Percentiles rank a stretch among this genome's conserved stretches.
These are phyloP conservation scores for Trichacis sp. DNA, from an alignment of 2,888 invertebrate species.

Conservation along the genomic window DNA sequence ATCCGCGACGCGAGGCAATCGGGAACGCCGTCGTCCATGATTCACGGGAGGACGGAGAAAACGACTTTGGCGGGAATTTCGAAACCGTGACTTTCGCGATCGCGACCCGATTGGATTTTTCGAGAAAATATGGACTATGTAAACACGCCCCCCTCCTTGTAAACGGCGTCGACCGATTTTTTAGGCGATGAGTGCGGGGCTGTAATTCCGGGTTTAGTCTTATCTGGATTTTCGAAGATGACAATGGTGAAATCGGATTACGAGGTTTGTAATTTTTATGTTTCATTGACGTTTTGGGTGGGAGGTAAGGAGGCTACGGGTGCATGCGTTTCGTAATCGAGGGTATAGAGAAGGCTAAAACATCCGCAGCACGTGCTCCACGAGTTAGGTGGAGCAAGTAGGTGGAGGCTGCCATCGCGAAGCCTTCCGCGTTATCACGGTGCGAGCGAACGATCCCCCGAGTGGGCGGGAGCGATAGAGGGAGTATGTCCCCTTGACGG, in stretches of 20 bases:
- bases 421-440: constrained; percentile 49
- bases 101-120: no score
- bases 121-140: no score
- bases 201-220: no score
- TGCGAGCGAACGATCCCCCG: constrained; percentile 58
- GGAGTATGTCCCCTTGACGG: constrained; percentile 63
- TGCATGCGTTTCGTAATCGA: not conserved
- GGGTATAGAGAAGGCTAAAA: no score
- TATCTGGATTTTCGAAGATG: no score
- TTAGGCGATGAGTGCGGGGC: no score
- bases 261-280: constrained; percentile 20
- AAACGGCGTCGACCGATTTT: no score
- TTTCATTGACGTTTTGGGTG: not conserved
- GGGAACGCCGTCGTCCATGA: constrained; percentile 17
- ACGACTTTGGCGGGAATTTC: constrained; percentile 32
- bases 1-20: not conserved
- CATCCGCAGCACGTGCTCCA: constrained; percentile 54
- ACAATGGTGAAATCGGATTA: constrained; percentile 32
- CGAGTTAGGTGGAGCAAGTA: constrained; percentile 67
- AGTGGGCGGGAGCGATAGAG: constrained; percentile 71
- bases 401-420: constrained; percentile 64
- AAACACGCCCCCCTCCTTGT: no score
- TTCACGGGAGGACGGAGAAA: not conserved
- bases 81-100: constrained; percentile 6
- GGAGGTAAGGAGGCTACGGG: not conserved